Evolutionary conservation across 2,888 invertebrate species (phyloP).

Genomic region (Ichneumoninae sp.): DNA sequence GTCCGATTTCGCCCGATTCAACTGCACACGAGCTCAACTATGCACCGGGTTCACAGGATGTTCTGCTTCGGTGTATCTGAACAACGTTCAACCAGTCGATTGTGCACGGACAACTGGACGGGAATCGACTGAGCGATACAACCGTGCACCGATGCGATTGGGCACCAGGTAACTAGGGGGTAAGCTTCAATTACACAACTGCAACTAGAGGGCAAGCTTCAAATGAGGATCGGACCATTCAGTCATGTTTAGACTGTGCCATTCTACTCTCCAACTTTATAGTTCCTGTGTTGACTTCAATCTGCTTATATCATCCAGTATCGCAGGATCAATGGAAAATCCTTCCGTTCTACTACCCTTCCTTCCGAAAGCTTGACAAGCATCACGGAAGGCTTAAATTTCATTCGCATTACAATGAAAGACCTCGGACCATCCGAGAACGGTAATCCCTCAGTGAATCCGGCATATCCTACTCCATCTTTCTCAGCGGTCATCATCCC

Average conservation of each 20-base stretch:
- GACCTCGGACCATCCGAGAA: background rate
- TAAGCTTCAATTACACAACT: background rate
- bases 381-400: slow-evolving; percentile 9
- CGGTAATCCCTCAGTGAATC: slow-evolving; percentile 11
- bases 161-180: too few relatives aligned
- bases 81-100: too few relatives aligned
- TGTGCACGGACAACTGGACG: too few relatives aligned
- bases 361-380: background rate
- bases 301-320: background rate
- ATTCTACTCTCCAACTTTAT: background rate
- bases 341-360: background rate
- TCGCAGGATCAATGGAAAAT: background rate
- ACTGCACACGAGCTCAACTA: too few relatives aligned
- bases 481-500: background rate
- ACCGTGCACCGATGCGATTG: too few relatives aligned
- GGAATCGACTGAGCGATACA: too few relatives aligned
- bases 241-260: background rate
- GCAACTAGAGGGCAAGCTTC: background rate
- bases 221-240: background rate
- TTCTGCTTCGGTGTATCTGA: too few relatives aligned
- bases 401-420: slow-evolving; percentile 10
- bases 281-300: background rate
- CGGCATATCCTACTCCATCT: slow-evolving; percentile 14
- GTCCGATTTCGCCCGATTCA: too few relatives aligned
- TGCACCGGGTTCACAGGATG: too few relatives aligned